A percentile compares a stretch with the other conserved stretches of the same genome.
Conservation (phyloP, 1,140 invertebrate genomes). For the Zaprionus nigranus region DNA sequence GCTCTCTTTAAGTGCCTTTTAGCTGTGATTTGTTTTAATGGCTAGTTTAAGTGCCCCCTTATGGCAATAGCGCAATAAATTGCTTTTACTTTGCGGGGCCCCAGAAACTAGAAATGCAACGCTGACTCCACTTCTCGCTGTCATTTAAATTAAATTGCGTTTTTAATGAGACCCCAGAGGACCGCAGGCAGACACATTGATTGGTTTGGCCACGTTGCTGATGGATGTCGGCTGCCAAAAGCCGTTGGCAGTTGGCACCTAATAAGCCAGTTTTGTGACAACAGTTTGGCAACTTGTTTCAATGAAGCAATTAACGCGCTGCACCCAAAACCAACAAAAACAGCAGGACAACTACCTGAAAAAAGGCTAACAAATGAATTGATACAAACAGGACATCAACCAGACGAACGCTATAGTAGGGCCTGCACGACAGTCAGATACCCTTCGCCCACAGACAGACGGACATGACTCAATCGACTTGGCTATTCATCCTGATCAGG, state of each 20-base stretch:
- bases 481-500: no score
- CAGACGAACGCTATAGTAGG: no score
- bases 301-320: slow-evolving; percentile 79
- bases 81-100: slow-evolving; percentile 30
- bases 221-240: slow-evolving; percentile 42
- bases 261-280: slow-evolving; percentile 62
- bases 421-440: no score
- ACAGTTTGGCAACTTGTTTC: slow-evolving; percentile 69
- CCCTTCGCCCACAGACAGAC: no score
- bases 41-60: slow-evolving; percentile 46
- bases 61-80: slow-evolving; percentile 41
- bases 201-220: slow-evolving; percentile 12
- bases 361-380: slow-evolving; percentile 47
- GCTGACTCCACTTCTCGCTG: slow-evolving; percentile 11
- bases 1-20: slow-evolving; percentile 72
- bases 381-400: slow-evolving; percentile 75
- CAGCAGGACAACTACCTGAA: slow-evolving; percentile 14
- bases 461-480: no score
- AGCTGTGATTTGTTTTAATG: slow-evolving; percentile 80
- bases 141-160: slow-evolving; percentile 61
- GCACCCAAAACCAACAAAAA: slow-evolving; percentile 21
- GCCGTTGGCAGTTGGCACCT: slow-evolving; percentile 74
- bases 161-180: slow-evolving; percentile 46
- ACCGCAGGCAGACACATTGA: background rate
- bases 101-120: slow-evolving; percentile 37